These are phyloP conservation scores for Trematocara zebra DNA, from an alignment of 2,113 vertebrate species.

Conservation along the genomic window DNA sequence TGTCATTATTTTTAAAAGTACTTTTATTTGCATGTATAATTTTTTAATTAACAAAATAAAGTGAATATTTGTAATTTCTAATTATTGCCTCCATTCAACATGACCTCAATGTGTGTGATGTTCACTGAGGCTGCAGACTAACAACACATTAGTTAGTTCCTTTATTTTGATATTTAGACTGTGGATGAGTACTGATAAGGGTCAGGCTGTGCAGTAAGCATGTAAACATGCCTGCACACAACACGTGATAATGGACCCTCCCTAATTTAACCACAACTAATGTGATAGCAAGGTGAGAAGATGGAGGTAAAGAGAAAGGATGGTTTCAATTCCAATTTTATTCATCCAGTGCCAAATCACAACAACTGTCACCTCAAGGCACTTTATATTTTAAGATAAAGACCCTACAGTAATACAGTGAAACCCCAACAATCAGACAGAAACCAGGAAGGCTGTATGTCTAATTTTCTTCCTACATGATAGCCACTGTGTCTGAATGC, in stretches of 20 bases:
- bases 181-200: constrained; percentile 13
- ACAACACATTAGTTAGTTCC: not conserved
- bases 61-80: not conserved
- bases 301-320: not conserved
- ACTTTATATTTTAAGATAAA: not conserved
- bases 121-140: not conserved
- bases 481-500: constrained; percentile 68
- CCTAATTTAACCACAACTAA: constrained; percentile 17
- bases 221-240: not conserved
- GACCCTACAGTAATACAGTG: not conserved
- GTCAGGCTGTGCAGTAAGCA: not conserved
- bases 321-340: not conserved
- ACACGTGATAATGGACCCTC: not conserved
- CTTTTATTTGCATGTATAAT: not conserved
- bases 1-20: not conserved
- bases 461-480: constrained; percentile 80
- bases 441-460: constrained; percentile 69
- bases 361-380: not conserved
- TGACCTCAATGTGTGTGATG: not conserved
- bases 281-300: not conserved
- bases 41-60: not conserved
- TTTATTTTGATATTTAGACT: not conserved
- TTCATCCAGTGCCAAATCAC: not conserved
- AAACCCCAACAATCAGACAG: constrained; percentile 29
- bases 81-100: not conserved